Conservation (phyloP, 2,113 vertebrate species). For the Cinclus cinclus region DNA sequence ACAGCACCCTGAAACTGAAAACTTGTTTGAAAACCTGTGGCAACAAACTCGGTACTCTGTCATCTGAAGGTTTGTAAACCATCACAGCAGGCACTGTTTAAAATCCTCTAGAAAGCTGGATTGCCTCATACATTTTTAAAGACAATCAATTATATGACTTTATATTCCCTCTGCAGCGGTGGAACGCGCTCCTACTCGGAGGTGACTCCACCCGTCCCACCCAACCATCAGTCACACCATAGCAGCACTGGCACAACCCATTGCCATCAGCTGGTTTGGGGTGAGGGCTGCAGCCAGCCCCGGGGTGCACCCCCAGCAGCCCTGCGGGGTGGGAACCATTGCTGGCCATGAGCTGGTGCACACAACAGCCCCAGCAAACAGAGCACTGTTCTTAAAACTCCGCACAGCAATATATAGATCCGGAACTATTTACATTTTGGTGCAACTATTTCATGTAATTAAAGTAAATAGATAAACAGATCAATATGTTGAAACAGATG, state of each 20-base stretch:
- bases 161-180: neutral
- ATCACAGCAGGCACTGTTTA: neutral
- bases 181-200: neutral
- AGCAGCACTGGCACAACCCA: neutral
- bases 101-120: neutral
- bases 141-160: neutral
- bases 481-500: conserved; percentile 79
- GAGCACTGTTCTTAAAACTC: conserved; percentile 6
- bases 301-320: neutral
- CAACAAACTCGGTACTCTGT: neutral
- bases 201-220: neutral
- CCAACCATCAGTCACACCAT: rapidly evolving
- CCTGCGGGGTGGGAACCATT: neutral
- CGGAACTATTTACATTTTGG: conserved; percentile 69
- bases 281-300: neutral
- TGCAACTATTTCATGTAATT: conserved; percentile 70
- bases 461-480: conserved; percentile 77
- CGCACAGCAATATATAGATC: conserved; percentile 25
- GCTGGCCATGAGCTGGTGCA: neutral
- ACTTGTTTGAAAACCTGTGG: neutral
- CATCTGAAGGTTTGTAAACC: neutral
- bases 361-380: neutral
- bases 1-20: neutral
- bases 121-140: neutral
- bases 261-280: neutral